phyloP scores from a whole-genome alignment of 2,888 invertebrate species.

The Thymelicus sylvestris region DNA sequence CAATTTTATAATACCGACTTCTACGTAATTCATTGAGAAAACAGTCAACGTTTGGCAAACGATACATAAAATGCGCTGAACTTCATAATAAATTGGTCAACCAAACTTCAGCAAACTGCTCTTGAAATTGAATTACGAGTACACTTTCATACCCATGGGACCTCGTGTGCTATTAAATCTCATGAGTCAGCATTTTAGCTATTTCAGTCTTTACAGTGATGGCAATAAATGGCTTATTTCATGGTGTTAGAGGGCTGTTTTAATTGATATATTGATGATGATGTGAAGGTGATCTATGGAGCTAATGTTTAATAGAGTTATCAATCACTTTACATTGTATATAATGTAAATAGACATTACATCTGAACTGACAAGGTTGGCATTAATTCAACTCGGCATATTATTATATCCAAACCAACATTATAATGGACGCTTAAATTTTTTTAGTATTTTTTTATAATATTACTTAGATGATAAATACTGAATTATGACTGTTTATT shows the following conservation, averaged over 20 bases:
- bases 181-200: constrained; percentile 12
- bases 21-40: too few relatives aligned
- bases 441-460: too few relatives aligned
- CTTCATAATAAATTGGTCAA: background rate
- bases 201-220: background rate
- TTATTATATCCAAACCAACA: too few relatives aligned
- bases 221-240: background rate
- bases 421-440: too few relatives aligned
- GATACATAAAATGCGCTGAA: background rate
- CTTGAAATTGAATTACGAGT: background rate
- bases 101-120: background rate
- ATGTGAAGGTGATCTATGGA: constrained; percentile 2
- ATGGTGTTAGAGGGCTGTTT: background rate
- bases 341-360: too few relatives aligned
- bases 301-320: constrained; percentile 21
- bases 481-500: background rate
- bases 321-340: background rate
- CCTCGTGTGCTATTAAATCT: background rate
- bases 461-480: background rate
- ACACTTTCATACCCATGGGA: constrained; percentile 1
- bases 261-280: constrained; percentile 19
- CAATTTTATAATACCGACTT: too few relatives aligned
- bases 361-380: too few relatives aligned
- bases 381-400: too few relatives aligned
- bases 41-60: background rate